phyloP scores from a whole-genome alignment of 2,797 vertebrate species.

The Galago senegalensis region DNA sequence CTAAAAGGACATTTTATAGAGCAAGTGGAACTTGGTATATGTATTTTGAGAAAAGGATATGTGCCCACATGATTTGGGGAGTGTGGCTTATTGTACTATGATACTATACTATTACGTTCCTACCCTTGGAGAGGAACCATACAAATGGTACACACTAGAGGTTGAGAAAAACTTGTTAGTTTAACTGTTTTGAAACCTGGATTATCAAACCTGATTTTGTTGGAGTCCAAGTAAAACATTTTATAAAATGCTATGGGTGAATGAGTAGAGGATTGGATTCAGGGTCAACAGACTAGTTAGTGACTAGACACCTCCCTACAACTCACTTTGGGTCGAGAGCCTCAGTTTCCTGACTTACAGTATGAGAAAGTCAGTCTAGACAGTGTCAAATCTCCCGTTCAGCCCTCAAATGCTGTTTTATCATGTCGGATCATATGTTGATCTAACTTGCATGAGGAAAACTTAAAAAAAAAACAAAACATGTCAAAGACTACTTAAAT shows the following conservation, averaged over 20 bases:
- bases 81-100: not conserved
- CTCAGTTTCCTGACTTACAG: conserved; percentile 23
- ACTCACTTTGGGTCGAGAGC: not conserved
- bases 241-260: not conserved
- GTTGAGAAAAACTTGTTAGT: not conserved
- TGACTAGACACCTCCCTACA: not conserved
- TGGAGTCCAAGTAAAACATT: not conserved
- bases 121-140: not conserved
- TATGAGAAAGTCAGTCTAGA: not conserved
- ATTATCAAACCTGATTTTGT: conserved; percentile 26
- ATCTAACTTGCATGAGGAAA: conserved; percentile 33
- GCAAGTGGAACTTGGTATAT: not conserved
- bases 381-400: conserved; percentile 16
- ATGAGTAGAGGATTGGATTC: not conserved
- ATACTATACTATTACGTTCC: not conserved
- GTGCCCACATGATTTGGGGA: not conserved
- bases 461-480: conserved; percentile 26
- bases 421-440: conserved; percentile 31
- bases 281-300: not conserved
- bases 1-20: not conserved
- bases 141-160: not conserved
- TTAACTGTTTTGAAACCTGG: not conserved
- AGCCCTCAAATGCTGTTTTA: conserved; percentile 28
- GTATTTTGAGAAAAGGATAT: not conserved
- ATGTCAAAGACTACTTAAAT: conserved; percentile 63